A percentile compares a stretch with the other conserved stretches of the same genome.
Conservation (phyloP, 2,113 vertebrate species). For the Muscicapa adusta region DNA sequence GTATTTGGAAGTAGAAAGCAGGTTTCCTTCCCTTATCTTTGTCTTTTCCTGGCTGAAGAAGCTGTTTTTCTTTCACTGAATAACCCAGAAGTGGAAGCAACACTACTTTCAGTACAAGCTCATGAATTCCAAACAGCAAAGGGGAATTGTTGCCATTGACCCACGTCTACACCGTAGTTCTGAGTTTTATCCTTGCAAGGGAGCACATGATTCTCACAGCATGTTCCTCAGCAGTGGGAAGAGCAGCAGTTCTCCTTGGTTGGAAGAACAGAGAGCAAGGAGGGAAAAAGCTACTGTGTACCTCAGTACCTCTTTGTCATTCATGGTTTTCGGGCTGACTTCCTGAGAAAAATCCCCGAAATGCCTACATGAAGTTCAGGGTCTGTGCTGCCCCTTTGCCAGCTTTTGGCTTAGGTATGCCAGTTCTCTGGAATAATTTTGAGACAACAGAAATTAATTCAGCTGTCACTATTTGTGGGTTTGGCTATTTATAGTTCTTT, state of each 20-base stretch:
- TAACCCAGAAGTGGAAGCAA: neutral
- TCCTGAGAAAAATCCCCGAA: neutral
- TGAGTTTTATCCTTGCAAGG: accelerated
- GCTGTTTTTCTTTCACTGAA: neutral
- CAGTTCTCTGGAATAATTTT: neutral
- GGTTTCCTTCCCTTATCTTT: neutral
- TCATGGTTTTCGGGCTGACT: neutral
- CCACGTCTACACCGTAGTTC: accelerated
- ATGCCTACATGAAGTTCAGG: neutral
- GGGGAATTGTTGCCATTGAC: neutral
- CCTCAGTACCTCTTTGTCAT: neutral
- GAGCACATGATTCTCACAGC: neutral
- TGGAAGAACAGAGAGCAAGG: neutral
- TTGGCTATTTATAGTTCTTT: neutral
- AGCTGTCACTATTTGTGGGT: neutral
- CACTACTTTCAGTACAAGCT: neutral
- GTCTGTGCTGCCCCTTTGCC: neutral
- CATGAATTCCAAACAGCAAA: neutral
- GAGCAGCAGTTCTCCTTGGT: neutral
- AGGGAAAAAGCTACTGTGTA: neutral
- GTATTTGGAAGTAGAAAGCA: neutral
- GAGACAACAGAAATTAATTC: neutral
- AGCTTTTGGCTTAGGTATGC: neutral
- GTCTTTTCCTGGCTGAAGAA: neutral
- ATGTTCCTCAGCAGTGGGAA: neutral